phyloP scores from a whole-genome alignment of 2,113 vertebrate genomes.

The Salvator merianae region DNA sequence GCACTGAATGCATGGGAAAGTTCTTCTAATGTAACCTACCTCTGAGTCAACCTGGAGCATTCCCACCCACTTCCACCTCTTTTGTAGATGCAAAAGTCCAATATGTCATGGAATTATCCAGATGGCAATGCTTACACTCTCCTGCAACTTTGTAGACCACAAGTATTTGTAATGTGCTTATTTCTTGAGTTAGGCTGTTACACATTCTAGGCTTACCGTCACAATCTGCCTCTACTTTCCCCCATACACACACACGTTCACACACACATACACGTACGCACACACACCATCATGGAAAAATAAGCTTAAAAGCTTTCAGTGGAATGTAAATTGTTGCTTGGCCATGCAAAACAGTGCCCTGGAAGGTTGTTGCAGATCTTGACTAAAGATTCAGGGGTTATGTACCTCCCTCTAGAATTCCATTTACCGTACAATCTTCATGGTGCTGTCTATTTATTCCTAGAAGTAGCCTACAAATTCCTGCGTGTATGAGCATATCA shows the following conservation, averaged over 20 bases:
- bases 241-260: too few relatives aligned
- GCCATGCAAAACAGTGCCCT: background rate
- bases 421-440: background rate
- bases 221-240: background rate
- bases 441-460: background rate
- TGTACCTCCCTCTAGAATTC: background rate
- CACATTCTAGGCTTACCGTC: slow-evolving; percentile 36
- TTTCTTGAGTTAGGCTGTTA: slow-evolving; percentile 26
- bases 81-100: slow-evolving; percentile 44
- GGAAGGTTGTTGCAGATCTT: background rate
- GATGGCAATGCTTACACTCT: slow-evolving; percentile 49
- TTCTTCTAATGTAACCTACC: slow-evolving; percentile 51
- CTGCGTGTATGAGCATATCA: background rate
- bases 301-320: slow-evolving; percentile 8
- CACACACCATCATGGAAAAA: background rate
- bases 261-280: too few relatives aligned
- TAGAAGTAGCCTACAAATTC: background rate
- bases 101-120: slow-evolving; percentile 57
- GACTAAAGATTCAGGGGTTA: slow-evolving; percentile 4
- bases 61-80: background rate
- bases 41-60: slow-evolving; percentile 48
- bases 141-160: slow-evolving; percentile 64
- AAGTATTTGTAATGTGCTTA: slow-evolving; percentile 56
- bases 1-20: background rate
- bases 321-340: background rate